Evolutionary conservation across 2,113 vertebrate genomes (phyloP).

Genomic region (Platysternon megacephalum): DNA sequence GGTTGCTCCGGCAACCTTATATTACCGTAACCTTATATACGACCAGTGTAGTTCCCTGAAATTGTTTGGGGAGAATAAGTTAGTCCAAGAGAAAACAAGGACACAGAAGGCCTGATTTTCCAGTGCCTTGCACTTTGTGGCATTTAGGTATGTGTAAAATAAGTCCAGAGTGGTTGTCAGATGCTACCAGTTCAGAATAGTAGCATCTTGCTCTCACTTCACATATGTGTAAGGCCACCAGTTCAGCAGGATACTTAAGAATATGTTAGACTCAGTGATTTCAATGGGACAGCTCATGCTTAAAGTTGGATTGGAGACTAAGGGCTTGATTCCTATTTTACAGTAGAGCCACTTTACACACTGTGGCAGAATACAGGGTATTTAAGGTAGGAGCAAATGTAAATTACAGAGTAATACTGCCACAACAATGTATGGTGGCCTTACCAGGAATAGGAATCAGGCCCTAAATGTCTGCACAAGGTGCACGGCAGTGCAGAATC

Average conservation of each 20-base stretch:
- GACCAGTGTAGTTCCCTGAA: background rate
- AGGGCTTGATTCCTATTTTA: background rate
- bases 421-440: background rate
- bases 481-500: background rate
- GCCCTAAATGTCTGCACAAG: background rate
- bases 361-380: background rate
- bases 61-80: background rate
- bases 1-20: background rate
- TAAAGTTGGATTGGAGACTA: background rate
- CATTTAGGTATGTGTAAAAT: background rate
- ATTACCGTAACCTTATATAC: background rate
- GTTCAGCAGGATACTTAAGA: background rate
- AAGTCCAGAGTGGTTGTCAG: background rate
- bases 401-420: background rate
- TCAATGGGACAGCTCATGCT: background rate
- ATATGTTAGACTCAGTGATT: background rate
- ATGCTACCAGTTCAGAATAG: background rate
- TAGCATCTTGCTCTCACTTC: background rate
- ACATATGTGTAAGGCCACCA: background rate
- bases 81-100: background rate
- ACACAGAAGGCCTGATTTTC: background rate
- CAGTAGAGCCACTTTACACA: background rate
- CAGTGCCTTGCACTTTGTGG: no score
- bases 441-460: background rate
- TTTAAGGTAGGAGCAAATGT: background rate